Base-by-base conservation (phyloP, 2,113 vertebrate species). In the Sylvicapra grimmia region DNA sequence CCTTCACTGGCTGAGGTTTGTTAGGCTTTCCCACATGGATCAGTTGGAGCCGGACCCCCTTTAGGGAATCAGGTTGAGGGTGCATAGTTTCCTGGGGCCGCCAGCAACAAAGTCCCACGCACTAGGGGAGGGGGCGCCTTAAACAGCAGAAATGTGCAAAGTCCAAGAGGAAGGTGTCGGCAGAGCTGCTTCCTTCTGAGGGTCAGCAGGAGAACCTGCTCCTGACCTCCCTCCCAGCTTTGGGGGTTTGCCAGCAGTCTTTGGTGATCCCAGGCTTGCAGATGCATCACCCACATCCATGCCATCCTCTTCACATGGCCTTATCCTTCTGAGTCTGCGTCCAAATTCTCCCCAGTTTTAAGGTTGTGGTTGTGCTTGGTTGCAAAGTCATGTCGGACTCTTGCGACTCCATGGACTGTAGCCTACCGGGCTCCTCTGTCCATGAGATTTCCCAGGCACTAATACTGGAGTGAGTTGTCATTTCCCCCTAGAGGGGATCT, bases 301-400 rank as follows among this genome's bases (percentile, higher is more conserved):
- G n/a, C 27, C n/a, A 27, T 44, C 33, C 3, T 49, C n/a, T 18
- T 61, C 13, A 18, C 4, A 0, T 1, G 54, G 6, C 2, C 1
- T 47, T 19, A 23, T 2, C 13, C 13, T 1, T 18, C 33, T 27
- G 12, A 0, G 9, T 4, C 13, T 40, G 33, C 18, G 4, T 47
- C 23, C 93, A 23, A 23, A 36, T 36, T 31, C 40, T 59, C 49
- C 58, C 25, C 49, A 40, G 44, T 72, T 21, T 72, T 72, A 36
- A 72, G 65, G n/a, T 21, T 36, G 18, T 36, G 65, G 65, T 36
- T 72, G 65, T 72, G 65, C 65, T 72, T 72, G n/a, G 18, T 72
- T 72, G n/a, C 65, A 72, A 36, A 11, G n/a, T 72, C 18, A 36
- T 36, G 18, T 36, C 4, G 0, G 21, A 75, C 36, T 75, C 72